Conservation (phyloP, 2,113 vertebrate species). For the Dicentrarchus labrax region DNA sequence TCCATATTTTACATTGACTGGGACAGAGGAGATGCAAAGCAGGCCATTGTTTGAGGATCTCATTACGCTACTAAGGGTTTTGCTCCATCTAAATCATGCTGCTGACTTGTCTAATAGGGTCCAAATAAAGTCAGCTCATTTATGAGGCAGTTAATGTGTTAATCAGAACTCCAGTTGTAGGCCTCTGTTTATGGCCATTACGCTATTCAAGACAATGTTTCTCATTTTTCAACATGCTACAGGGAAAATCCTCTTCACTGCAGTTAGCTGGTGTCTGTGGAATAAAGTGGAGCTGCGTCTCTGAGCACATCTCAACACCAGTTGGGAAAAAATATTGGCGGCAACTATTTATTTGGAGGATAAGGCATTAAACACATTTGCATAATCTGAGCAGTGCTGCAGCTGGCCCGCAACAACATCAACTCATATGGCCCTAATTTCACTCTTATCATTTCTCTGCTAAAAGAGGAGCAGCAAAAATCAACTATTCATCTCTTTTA, state of each 20-base stretch:
- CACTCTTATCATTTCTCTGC: conserved; percentile 64
- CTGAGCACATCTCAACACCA: conserved; percentile 48
- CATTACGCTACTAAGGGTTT: conserved; percentile 66
- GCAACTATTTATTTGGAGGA: conserved; percentile 71
- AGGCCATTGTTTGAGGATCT: conserved; percentile 66
- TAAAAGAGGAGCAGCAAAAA: conserved; percentile 50
- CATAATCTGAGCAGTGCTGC: conserved; percentile 74
- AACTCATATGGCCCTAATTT: conserved; percentile 63
- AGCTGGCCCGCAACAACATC: conserved; percentile 65
- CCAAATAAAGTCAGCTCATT: conserved; percentile 75
- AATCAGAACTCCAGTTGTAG: conserved; percentile 52
- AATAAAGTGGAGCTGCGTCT: conserved; percentile 29
- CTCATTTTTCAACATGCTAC: conserved; percentile 61
- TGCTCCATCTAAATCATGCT: conserved; percentile 69
- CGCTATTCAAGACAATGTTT: conserved; percentile 39
- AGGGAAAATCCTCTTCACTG: conserved; percentile 47
- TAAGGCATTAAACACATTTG: conserved; percentile 70
- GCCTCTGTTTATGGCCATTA: conserved; percentile 49
- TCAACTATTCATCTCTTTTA: conserved; percentile 58
- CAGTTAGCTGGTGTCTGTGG: conserved; percentile 32
- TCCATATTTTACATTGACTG: conserved; percentile 59
- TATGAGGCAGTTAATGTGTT: conserved; percentile 73
- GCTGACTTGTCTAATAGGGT: conserved; percentile 64
- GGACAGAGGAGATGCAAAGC: conserved; percentile 60
- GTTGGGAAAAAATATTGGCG: conserved; percentile 55